phyloP scores from a whole-genome alignment of 2,113 vertebrate genomes.

The Phycodurus eques region DNA sequence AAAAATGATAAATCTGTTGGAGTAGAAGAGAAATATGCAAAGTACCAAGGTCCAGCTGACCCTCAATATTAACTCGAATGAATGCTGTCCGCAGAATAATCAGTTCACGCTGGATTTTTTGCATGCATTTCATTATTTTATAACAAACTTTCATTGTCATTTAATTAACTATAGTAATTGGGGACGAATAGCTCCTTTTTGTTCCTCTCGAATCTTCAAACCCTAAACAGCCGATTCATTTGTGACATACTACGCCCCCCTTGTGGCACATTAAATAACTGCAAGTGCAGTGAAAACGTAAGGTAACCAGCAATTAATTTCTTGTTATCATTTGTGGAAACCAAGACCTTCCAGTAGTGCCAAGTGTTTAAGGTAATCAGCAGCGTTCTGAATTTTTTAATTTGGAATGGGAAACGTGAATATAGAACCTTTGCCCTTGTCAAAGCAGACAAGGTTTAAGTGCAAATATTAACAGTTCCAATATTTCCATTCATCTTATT shows the following conservation, averaged over 20 bases:
- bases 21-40: background rate
- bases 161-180: background rate
- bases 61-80: background rate
- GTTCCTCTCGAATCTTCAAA: background rate
- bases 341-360: background rate
- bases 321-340: background rate
- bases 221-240: constrained; percentile 8
- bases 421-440: no score
- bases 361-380: background rate
- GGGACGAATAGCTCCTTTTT: constrained; percentile 9
- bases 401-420: no score
- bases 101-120: background rate
- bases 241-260: constrained; percentile 53
- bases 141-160: background rate
- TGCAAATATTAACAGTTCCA: no score
- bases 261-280: constrained; percentile 34
- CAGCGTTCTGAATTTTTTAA: no score
- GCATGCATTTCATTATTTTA: background rate
- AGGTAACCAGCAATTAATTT: background rate
- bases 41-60: background rate
- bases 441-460: no score
- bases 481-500: no score
- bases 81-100: background rate
- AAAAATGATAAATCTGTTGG: background rate
- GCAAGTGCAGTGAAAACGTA: background rate